phyloP scores from a whole-genome alignment of 2,888 invertebrate genomes.

The Cosmopolites sordidus region DNA sequence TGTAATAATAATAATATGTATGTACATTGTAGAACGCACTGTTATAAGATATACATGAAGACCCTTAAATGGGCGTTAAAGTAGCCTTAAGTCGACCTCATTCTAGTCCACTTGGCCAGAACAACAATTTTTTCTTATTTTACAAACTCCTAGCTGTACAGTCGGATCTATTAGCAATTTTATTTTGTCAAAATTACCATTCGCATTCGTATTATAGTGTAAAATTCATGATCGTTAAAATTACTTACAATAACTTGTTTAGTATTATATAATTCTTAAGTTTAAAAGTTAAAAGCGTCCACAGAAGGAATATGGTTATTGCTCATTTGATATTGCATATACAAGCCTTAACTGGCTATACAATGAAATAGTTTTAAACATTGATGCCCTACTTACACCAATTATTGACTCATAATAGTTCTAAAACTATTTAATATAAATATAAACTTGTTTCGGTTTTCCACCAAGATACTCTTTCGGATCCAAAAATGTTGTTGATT shows the following conservation, averaged over 20 bases:
- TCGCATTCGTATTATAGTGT: constrained; percentile 49
- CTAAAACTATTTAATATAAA: no score
- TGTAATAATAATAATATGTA: constrained; percentile 49
- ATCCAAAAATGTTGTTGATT: no score
- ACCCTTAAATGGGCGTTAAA: constrained; percentile 55
- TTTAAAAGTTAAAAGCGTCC: constrained; percentile 53
- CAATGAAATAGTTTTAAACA: constrained; percentile 56
- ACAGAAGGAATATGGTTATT: constrained; percentile 54
- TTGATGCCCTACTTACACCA: constrained; percentile 49
- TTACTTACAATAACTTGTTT: constrained; percentile 50
- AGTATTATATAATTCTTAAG: constrained; percentile 45
- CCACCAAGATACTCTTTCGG: no score
- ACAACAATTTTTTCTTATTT: constrained; percentile 46
- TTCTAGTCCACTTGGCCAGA: constrained; percentile 35
- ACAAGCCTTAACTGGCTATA: constrained; percentile 54
- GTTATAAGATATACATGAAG: constrained; percentile 67
- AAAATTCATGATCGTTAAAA: constrained; percentile 52
- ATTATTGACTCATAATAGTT: constrained; percentile 3
- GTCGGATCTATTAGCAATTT: constrained; percentile 44
- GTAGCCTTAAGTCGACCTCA: constrained; percentile 47
- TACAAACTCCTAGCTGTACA: constrained; percentile 53
- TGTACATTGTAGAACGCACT: constrained; percentile 63
- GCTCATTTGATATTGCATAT: constrained; percentile 54
- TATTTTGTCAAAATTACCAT: constrained; percentile 37
- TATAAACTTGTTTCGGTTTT: no score